These are phyloP conservation scores for Malacosoma neustria DNA, from an alignment of 2,888 invertebrate genomes.

Conservation along the genomic window DNA sequence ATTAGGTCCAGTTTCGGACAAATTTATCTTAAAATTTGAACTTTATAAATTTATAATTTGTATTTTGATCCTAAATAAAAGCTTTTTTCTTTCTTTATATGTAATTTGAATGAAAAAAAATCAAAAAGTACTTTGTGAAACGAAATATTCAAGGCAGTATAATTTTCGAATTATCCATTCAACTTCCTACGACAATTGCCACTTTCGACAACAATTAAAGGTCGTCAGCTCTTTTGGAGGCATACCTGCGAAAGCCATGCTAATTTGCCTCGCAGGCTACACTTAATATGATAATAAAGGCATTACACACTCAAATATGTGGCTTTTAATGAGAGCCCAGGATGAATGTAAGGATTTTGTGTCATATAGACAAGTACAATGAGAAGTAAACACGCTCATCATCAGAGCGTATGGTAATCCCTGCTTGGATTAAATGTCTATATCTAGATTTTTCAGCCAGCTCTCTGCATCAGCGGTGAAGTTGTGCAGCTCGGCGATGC, in stretches of 20 bases:
- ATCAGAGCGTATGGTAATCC: no score
- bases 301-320: slow-evolving; percentile 45
- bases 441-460: no score
- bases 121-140: neutral
- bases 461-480: no score
- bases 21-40: no score
- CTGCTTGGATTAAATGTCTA: no score
- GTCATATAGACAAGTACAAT: slow-evolving; percentile 13
- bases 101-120: no score
- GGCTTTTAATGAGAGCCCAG: slow-evolving; percentile 32
- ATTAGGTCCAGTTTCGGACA: no score
- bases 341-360: slow-evolving; percentile 1
- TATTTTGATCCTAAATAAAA: no score
- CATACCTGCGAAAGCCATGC: slow-evolving; percentile 21
- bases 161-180: neutral
- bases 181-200: neutral
- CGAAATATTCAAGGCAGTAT: neutral
- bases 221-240: neutral
- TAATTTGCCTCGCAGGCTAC: slow-evolving; percentile 35
- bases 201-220: neutral
- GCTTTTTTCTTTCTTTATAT: no score
- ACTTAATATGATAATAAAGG: slow-evolving; percentile 58
- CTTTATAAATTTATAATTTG: no score
- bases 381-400: no score
- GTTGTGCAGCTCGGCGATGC: no score